phyloP scores from a whole-genome alignment of 2,797 vertebrate genomes.

The Cyprinella venusta region DNA sequence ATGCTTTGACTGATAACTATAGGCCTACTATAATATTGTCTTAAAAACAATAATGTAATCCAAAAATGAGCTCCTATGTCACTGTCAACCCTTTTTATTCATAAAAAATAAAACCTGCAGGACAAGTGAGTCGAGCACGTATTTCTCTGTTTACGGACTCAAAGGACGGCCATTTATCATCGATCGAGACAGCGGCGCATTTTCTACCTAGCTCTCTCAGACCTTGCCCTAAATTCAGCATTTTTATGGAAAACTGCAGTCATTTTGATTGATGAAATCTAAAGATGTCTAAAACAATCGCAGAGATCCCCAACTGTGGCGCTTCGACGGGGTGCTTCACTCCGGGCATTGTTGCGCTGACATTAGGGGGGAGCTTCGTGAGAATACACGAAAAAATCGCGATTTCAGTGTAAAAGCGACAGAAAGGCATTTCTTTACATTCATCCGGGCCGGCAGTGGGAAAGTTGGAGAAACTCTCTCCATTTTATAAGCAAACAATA shows the following conservation, averaged over 20 bases:
- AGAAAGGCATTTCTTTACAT: slow-evolving; percentile 95
- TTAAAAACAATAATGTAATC: slow-evolving; percentile 19
- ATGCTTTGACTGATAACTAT: slow-evolving; percentile 5
- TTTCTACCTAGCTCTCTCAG: slow-evolving; percentile 96
- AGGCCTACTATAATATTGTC: neutral
- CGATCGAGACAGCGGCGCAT: slow-evolving; percentile 96
- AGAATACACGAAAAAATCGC: slow-evolving; percentile 93
- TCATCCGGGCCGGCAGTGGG: slow-evolving; percentile 84
- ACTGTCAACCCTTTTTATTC: slow-evolving; percentile 44
- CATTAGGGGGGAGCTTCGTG: slow-evolving; percentile 88
- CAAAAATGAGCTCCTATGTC: slow-evolving; percentile 41
- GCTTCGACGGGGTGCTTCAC: slow-evolving; percentile 96
- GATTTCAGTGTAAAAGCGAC: slow-evolving; percentile 89
- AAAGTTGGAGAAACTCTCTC: slow-evolving; percentile 88
- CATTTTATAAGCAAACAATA: slow-evolving; percentile 87
- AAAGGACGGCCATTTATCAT: slow-evolving; percentile 99
- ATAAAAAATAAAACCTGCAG: slow-evolving; percentile 56
- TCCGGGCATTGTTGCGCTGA: slow-evolving; percentile 96
- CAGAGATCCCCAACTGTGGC: slow-evolving; percentile 98
- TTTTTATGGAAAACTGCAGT: slow-evolving; percentile 99
- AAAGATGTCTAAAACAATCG: slow-evolving; percentile 99
- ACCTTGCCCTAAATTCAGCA: slow-evolving; percentile 98
- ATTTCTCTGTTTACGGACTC: slow-evolving; percentile 87
- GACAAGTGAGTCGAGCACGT: slow-evolving; percentile 66
- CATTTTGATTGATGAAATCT: slow-evolving; percentile 99